Base-by-base conservation (phyloP, 2,888 invertebrate genomes). In the Pycnomerus fuliginosus region DNA sequence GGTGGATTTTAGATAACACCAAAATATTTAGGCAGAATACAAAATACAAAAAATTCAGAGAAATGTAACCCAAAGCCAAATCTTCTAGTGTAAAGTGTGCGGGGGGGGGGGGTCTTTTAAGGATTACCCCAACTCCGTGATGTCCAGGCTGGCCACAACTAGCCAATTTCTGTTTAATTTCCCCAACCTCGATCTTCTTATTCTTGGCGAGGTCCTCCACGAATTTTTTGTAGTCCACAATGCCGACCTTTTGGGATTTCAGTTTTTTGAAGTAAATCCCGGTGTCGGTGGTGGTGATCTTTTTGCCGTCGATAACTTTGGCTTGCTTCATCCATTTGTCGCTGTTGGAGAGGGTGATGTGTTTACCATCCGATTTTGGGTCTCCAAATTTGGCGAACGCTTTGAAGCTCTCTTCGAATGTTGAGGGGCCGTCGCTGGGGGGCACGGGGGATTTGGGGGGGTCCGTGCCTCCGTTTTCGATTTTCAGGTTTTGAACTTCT, bases 301-400 rank as follows among this genome's bases (percentile, higher is more conserved):
- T 90, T 73, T 90, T 92, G 1, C 84, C 69, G 45, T 83, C 92
- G 55, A 90, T 87, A 4, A 84, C 85, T 68, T 85, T 90, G 0
- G 92, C 92, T 68, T 93, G 93, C 64, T 92, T 93, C 90, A 93
- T 90, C 93, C 93, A 93, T 72, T 93, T 93, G 72, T 93, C 93
- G 64, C 90, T 90, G 70, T 93, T 92, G 4, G 90, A 90, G 5
- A 93, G 76, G 0, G 91, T 91, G 50, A 93, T 88, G 37, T 80
- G 78, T 69, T 87, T 90, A 0, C 93, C 93, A 66, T 91, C 91
- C 20, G 90, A 90, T 68, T 91, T 91, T 3, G 80, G 80, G 68
- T 93, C 92, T 1, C 93, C 93, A 68, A 93, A 93, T 74, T 91
- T 90, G 1, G 89, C 86, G 68, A 92, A 94, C 1, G 84, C 80